Percentiles rank a stretch among this genome's conserved stretches.
Conservation (phyloP, 2,113 vertebrate genomes). For the Seriola quinqueradiata region DNA sequence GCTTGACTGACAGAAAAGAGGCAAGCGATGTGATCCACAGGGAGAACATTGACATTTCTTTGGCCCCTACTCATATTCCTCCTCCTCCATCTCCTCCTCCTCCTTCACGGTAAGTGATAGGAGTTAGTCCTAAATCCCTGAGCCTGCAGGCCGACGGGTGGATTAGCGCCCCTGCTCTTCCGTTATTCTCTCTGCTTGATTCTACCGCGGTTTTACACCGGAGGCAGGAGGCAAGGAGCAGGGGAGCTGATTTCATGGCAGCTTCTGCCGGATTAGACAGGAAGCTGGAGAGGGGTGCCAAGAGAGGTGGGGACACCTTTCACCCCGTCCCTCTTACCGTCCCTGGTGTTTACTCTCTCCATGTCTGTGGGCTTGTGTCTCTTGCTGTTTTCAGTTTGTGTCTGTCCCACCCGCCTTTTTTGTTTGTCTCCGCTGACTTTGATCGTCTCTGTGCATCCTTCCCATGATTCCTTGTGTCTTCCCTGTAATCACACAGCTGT, state of each 20-base stretch:
- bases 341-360: slow-evolving; percentile 19
- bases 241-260: slow-evolving; percentile 75
- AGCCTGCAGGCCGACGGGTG: slow-evolving; percentile 61
- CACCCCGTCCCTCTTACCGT: slow-evolving; percentile 22
- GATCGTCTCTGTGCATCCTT: slow-evolving; percentile 3
- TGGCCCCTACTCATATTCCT: slow-evolving; percentile 27
- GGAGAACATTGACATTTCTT: slow-evolving; percentile 36
- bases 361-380: slow-evolving; percentile 1
- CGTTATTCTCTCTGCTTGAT: slow-evolving; percentile 62
- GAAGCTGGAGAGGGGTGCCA: slow-evolving; percentile 52
- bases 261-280: slow-evolving; percentile 75
- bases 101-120: slow-evolving; percentile 61
- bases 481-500: not conserved
- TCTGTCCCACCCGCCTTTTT: not conserved
- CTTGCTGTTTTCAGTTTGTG: not conserved
- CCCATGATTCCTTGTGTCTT: not conserved
- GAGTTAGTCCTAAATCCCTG: slow-evolving; percentile 62
- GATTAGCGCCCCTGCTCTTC: slow-evolving; percentile 67
- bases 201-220: slow-evolving; percentile 56
- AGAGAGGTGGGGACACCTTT: slow-evolving; percentile 64
- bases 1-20: slow-evolving; percentile 45
- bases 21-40: slow-evolving; percentile 13
- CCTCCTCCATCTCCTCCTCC: slow-evolving; percentile 45
- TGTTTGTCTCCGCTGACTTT: slow-evolving; percentile 7
- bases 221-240: slow-evolving; percentile 61